Evolutionary conservation across 1,140 invertebrate genomes (phyloP), one percentile per base, ranked within the genome.

Genomic region (Proales similis): DNA sequence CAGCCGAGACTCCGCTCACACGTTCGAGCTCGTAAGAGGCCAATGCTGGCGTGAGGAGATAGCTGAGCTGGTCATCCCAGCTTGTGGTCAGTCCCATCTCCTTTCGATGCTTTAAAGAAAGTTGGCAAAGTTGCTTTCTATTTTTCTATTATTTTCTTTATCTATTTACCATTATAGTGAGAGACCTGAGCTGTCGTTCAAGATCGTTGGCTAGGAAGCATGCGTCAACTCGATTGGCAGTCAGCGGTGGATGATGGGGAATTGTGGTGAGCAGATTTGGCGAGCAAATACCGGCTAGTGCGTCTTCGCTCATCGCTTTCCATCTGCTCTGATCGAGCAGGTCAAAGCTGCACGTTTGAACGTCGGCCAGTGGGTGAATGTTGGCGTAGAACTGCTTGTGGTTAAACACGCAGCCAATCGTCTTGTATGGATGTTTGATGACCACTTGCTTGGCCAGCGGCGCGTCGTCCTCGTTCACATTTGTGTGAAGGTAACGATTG

Each of bases 401-500:
- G 65, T 77, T 78, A 64, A 78, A 78, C 3, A 78, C 68, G 71
- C 73, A 75, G 5, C 74, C 75, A 20, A 78, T 65, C 36, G 75
- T 77, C 63, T 69, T 71, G 61, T 75, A 77, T 11, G 72, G 72
- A 64, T 76, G 70, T 27, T 68, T 70, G 12, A 69, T 65, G n/a
- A 70, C 51, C 6, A 67, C 63, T 32, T 67, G 65, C 66, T 71
- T 70, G 46, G 67, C 67, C 53, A 70, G 66, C 11, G 72, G 71
- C 32, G 70, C 69, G 22, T 70, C 72, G 66, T 75, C 66, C 36
- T 71, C 73, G 39, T 72, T 68, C 30, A 74, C 48, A 26, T 73
- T 65, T 32, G 66, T 64, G 66, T 76, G 74, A 5, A 71, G 66
- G 64, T 73, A 75, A 51, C 74, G 71, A 64, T 73, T 69, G 20